Conservation (phyloP, 2,888 invertebrate species). For the Drosophila fulvimacula region DNA sequence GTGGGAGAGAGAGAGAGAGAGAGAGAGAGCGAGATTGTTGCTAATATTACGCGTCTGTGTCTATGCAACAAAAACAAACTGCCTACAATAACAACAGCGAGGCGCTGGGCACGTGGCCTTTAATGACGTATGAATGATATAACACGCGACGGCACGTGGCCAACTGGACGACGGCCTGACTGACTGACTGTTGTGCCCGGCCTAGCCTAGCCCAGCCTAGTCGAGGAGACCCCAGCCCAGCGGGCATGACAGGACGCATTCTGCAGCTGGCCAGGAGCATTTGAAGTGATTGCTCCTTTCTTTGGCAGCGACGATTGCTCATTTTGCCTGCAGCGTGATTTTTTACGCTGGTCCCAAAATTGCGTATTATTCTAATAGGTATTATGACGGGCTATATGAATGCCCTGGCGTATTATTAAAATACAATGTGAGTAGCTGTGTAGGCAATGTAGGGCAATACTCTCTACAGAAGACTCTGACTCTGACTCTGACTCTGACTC, state of each 20-base stretch:
- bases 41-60: conserved; percentile 68
- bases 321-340: conserved; percentile 63
- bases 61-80: conserved; percentile 68
- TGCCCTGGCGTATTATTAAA: neutral
- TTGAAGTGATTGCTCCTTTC: conserved; percentile 63
- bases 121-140: conserved; percentile 86
- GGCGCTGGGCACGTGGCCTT: conserved; percentile 82
- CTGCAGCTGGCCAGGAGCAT: conserved; percentile 19
- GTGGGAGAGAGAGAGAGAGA: neutral
- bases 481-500: neutral
- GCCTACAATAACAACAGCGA: conserved; percentile 68
- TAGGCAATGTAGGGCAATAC: no score
- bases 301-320: conserved; percentile 59
- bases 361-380: conserved; percentile 64
- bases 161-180: conserved; percentile 57
- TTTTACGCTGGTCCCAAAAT: conserved; percentile 36
- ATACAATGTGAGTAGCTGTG: neutral
- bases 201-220: conserved; percentile 1
- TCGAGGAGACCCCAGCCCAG: conserved; percentile 12
- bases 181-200: neutral
- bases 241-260: conserved; percentile 66
- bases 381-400: conserved; percentile 23
- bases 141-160: conserved; percentile 82
- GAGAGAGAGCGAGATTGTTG: conserved; percentile 37
- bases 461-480: neutral